These are phyloP conservation scores for Drosophila affinis DNA, from an alignment of 2,888 invertebrate species.

Conservation along the genomic window DNA sequence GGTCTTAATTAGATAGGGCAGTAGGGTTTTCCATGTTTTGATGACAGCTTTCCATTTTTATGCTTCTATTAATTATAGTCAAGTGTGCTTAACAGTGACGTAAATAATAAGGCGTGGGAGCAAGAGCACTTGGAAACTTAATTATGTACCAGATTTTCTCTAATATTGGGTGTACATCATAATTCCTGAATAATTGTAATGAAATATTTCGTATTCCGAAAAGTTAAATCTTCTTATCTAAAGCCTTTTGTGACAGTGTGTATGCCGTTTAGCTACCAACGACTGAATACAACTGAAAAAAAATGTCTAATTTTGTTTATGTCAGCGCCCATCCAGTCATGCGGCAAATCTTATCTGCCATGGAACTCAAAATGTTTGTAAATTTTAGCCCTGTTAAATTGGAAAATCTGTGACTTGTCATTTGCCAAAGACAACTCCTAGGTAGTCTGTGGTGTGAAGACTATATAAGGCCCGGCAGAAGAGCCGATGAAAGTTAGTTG, in stretches of 20 bases:
- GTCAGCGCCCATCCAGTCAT: constrained; percentile 18
- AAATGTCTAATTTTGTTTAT: constrained; percentile 2
- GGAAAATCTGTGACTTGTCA: constrained; percentile 21
- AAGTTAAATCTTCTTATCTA: not conserved
- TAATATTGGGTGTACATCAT: not conserved
- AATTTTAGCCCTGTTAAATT: constrained; percentile 42
- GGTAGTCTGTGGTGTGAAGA: not conserved
- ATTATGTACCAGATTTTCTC: not conserved
- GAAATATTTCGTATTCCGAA: not conserved
- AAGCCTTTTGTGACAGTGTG: not conserved
- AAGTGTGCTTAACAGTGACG: constrained; percentile 2
- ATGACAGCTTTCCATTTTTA: too few species aligned
- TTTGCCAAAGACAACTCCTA: not conserved
- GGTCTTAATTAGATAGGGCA: too few species aligned
- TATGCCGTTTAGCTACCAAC: not conserved
- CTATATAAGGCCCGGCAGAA: constrained; percentile 49
- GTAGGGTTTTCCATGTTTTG: not conserved
- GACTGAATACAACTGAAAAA: constrained; percentile 16
- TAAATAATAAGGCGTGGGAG: not conserved
- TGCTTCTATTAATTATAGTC: not conserved
- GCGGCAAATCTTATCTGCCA: constrained; percentile 59
- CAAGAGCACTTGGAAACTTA: not conserved
- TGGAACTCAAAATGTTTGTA: constrained; percentile 37
- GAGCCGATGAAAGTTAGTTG: constrained; percentile 41
- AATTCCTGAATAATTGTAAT: not conserved